A percentile compares a stretch with the other conserved stretches of the same genome.
Conservation (phyloP, 2,888 invertebrate species). For the Ectemnius lituratus region DNA sequence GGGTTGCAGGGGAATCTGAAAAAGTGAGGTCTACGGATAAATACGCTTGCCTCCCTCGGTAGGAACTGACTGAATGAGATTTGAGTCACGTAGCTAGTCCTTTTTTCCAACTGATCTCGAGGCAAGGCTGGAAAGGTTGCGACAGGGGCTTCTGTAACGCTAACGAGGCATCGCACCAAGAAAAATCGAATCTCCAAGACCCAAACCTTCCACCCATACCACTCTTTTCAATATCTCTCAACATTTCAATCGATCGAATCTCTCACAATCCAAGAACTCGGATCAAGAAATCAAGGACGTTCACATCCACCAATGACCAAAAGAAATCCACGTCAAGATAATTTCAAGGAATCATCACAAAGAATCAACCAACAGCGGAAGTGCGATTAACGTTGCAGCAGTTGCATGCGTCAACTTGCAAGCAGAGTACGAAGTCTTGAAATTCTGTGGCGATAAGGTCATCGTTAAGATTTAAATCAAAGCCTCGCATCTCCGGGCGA, state of each 20-base stretch:
- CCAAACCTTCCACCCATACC: constrained; percentile 23
- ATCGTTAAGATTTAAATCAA: constrained; percentile 46
- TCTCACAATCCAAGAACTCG: background rate
- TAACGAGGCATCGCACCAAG: constrained; percentile 50
- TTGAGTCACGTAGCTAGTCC: constrained; percentile 74
- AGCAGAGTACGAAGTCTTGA: background rate
- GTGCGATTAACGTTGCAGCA: background rate
- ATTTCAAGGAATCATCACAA: background rate
- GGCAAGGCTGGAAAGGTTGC: constrained; percentile 36
- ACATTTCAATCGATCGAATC: background rate
- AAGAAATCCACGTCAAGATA: too few species aligned
- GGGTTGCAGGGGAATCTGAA: constrained; percentile 43
- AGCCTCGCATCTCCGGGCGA: constrained; percentile 12
- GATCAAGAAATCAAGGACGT: too few species aligned
- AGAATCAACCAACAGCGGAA: background rate
- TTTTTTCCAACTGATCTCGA: constrained; percentile 46
- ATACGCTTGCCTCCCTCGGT: constrained; percentile 57
- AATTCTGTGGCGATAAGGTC: constrained; percentile 30
- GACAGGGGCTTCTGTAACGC: constrained; percentile 61
- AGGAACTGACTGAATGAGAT: constrained; percentile 66
- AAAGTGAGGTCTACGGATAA: constrained; percentile 48
- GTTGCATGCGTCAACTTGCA: too few species aligned
- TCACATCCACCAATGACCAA: too few species aligned
- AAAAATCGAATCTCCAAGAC: constrained; percentile 37
- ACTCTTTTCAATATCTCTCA: constrained; percentile 13